phyloP scores from a whole-genome alignment of 2,888 invertebrate species.

The Corbicula japonica region DNA sequence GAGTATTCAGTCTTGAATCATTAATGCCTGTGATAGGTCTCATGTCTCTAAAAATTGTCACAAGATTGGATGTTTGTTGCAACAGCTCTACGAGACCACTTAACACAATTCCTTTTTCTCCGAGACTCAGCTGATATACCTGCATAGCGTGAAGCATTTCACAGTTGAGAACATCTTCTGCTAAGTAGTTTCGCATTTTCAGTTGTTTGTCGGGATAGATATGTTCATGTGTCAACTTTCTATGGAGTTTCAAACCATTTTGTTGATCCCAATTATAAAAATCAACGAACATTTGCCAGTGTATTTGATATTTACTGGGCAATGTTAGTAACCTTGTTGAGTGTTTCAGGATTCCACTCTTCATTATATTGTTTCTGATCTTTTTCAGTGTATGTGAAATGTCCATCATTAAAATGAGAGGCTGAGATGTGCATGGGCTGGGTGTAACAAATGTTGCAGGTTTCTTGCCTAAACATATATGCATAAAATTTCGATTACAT shows the following conservation, averaged over 20 bases:
- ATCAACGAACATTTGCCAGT: slow-evolving; percentile 53
- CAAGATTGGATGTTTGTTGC: background rate
- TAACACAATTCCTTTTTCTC: slow-evolving; percentile 17
- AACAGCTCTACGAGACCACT: slow-evolving; percentile 13
- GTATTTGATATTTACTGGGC: slow-evolving; percentile 16
- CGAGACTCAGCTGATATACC: slow-evolving; percentile 1
- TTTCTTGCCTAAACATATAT: slow-evolving; percentile 21
- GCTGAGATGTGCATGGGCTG: background rate
- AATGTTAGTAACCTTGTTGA: slow-evolving; percentile 36
- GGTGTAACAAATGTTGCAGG: background rate
- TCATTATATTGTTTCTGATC: slow-evolving; percentile 54
- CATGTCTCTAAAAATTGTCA: slow-evolving; percentile 17
- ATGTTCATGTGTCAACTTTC: slow-evolving; percentile 46
- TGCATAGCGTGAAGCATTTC: slow-evolving; percentile 47
- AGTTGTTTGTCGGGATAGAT: slow-evolving; percentile 30
- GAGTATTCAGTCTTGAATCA: background rate
- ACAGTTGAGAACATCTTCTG: too few relatives aligned
- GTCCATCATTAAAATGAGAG: slow-evolving; percentile 48
- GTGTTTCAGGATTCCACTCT: slow-evolving; percentile 29
- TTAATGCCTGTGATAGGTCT: background rate
- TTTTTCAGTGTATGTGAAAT: slow-evolving; percentile 49
- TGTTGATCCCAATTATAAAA: slow-evolving; percentile 49
- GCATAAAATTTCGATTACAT: slow-evolving; percentile 46
- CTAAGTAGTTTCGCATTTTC: slow-evolving; percentile 51
- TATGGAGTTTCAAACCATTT: slow-evolving; percentile 41